phyloP scores from a whole-genome alignment of 2,888 invertebrate species.

The Leptinotarsa tumamoca region DNA sequence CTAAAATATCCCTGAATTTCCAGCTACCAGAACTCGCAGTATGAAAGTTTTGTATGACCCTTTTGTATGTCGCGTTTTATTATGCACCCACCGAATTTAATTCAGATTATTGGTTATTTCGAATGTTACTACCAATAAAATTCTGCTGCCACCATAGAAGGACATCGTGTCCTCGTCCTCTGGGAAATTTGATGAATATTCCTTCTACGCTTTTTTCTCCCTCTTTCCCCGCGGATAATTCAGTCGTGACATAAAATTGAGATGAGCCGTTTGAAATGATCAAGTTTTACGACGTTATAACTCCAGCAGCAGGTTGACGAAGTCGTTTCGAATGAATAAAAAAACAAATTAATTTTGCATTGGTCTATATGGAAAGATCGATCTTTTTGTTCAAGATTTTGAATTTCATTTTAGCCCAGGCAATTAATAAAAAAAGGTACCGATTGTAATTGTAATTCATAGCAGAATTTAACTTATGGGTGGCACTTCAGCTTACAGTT shows the following conservation, averaged over 20 bases:
- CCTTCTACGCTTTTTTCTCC: background rate
- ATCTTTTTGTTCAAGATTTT: too few relatives aligned
- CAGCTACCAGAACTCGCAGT: too few relatives aligned
- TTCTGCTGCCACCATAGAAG: background rate
- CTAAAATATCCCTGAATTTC: too few relatives aligned
- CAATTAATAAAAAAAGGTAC: too few relatives aligned
- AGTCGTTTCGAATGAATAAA: background rate
- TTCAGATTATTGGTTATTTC: background rate
- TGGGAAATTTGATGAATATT: slow-evolving; percentile 7
- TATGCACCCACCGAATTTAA: background rate
- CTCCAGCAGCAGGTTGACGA: background rate
- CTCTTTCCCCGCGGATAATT: background rate
- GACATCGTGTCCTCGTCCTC: background rate
- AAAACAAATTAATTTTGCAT: background rate
- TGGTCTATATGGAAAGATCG: too few relatives aligned
- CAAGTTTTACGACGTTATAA: background rate
- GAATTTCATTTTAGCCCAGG: too few relatives aligned
- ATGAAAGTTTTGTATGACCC: background rate
- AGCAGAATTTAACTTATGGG: too few relatives aligned
- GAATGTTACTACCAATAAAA: slow-evolving; percentile 2
- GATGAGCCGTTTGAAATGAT: slow-evolving; percentile 9
- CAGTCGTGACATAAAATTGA: background rate
- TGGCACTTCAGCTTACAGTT: too few relatives aligned
- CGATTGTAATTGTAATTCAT: too few relatives aligned
- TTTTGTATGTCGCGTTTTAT: background rate